Conservation (phyloP, 1,140 invertebrate genomes). For the Bombus consobrinus region DNA sequence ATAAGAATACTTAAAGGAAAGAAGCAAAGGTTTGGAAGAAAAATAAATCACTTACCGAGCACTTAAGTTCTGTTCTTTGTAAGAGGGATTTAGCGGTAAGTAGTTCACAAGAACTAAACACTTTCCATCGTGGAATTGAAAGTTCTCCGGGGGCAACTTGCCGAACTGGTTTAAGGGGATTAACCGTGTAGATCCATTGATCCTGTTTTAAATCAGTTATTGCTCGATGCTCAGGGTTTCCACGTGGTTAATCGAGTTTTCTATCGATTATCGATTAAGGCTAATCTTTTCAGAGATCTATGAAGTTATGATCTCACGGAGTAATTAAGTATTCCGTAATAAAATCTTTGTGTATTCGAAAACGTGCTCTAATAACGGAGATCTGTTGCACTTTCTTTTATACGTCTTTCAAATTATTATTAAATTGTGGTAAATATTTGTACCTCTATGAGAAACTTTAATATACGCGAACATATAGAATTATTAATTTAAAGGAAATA, state of each 20-base stretch:
- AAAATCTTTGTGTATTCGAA: no score
- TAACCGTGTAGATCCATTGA: conserved; percentile 73
- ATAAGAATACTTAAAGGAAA: not conserved
- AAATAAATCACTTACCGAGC: not conserved
- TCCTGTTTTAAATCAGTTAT: conserved; percentile 71
- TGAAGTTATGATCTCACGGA: conserved; percentile 23
- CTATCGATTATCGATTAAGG: conserved; percentile 72
- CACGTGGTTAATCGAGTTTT: conserved; percentile 68
- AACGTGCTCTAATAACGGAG: no score
- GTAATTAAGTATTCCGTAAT: conserved; percentile 14
- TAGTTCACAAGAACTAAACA: conserved; percentile 41
- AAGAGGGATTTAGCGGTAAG: conserved; percentile 34
- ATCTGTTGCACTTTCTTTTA: not conserved
- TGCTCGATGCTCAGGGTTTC: conserved; percentile 64
- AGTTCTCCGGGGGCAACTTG: conserved; percentile 49
- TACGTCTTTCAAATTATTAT: not conserved
- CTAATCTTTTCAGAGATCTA: conserved; percentile 35
- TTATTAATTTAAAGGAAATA: no score
- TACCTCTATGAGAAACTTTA: no score
- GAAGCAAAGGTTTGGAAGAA: not conserved
- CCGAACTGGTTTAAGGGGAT: conserved; percentile 69
- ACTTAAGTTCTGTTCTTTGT: not conserved
- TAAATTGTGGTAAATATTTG: no score
- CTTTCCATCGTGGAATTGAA: conserved; percentile 44
- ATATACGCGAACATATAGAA: no score